Conservation (phyloP, 2,797 vertebrate species). For the Notolabrus celidotus region DNA sequence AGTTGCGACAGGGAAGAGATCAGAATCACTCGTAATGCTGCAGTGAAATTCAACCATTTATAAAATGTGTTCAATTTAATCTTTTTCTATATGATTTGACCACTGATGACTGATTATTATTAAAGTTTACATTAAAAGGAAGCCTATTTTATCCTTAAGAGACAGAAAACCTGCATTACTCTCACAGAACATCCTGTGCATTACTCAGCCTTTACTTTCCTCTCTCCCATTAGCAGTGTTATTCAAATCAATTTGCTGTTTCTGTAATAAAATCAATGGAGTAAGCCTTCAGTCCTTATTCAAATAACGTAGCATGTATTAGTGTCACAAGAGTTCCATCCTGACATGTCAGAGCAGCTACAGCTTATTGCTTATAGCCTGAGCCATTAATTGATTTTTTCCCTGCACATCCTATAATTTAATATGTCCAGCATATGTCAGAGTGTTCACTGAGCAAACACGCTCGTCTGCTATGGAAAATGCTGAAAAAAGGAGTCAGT, state of each 20-base stretch:
- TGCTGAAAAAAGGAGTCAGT: conserved; percentile 12
- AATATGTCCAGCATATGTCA: conserved; percentile 72
- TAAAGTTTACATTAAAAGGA: not conserved
- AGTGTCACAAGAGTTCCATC: conserved; percentile 73
- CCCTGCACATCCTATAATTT: conserved; percentile 68
- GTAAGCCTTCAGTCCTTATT: conserved; percentile 73
- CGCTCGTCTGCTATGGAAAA: conserved; percentile 34
- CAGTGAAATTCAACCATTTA: conserved; percentile 7
- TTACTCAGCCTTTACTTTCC: conserved; percentile 55
- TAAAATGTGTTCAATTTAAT: conserved; percentile 76
- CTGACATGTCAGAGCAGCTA: conserved; percentile 62
- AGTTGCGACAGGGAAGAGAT: conserved; percentile 12
- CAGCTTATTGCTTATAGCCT: conserved; percentile 75
- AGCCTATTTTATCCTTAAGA: conserved; percentile 21
- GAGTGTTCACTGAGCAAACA: conserved; percentile 52
- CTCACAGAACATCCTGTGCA: conserved; percentile 30
- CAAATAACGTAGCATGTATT: conserved; percentile 72
- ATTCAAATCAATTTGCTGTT: conserved; percentile 76
- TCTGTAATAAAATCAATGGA: conserved; percentile 74
- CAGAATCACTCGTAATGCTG: not conserved
- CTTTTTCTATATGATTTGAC: conserved; percentile 15
- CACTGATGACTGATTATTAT: conserved; percentile 31
- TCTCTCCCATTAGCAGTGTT: conserved; percentile 62
- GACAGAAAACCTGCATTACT: conserved; percentile 13
- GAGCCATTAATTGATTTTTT: conserved; percentile 78